phyloP scores from a whole-genome alignment of 2,888 invertebrate species.

The Caprella mutica region DNA sequence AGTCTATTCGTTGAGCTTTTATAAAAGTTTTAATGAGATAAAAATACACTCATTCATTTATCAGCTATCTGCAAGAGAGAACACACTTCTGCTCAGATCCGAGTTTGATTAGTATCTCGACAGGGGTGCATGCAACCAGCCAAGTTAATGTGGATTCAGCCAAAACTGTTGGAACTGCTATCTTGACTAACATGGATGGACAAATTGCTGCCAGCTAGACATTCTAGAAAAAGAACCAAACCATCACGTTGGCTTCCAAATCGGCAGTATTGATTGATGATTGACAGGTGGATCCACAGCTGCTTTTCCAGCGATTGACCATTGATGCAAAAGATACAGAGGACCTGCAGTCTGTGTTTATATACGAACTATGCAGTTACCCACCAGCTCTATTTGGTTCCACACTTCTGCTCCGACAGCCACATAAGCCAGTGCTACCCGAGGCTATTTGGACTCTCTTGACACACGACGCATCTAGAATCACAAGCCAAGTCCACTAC shows the following conservation, averaged over 20 bases:
- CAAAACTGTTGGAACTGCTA: neutral
- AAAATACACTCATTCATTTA: too few species aligned
- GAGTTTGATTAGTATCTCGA: too few species aligned
- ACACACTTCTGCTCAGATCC: too few species aligned
- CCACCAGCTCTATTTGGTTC: constrained; percentile 11
- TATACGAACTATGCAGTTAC: constrained; percentile 10
- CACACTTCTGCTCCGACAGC: neutral
- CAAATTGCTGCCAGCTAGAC: neutral
- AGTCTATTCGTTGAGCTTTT: too few species aligned
- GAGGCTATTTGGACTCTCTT: constrained; percentile 1
- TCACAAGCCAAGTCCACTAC: neutral
- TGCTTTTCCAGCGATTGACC: constrained; percentile 11
- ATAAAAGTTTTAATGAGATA: too few species aligned
- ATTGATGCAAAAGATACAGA: constrained; percentile 1
- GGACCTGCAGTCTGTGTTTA: neutral
- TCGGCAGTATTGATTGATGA: constrained; percentile 5
- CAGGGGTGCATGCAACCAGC: neutral
- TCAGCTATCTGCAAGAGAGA: too few species aligned
- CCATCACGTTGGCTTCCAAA: constrained; percentile 3
- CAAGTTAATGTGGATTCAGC: constrained; percentile 4
- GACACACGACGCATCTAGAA: neutral
- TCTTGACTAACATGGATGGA: constrained; percentile 8
- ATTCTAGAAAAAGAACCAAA: constrained; percentile 1
- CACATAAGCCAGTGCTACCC: constrained; percentile 8
- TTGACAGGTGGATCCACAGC: constrained; percentile 10